phyloP scores from a whole-genome alignment of 1,140 invertebrate genomes.

The Plectrocnemia conspersa region DNA sequence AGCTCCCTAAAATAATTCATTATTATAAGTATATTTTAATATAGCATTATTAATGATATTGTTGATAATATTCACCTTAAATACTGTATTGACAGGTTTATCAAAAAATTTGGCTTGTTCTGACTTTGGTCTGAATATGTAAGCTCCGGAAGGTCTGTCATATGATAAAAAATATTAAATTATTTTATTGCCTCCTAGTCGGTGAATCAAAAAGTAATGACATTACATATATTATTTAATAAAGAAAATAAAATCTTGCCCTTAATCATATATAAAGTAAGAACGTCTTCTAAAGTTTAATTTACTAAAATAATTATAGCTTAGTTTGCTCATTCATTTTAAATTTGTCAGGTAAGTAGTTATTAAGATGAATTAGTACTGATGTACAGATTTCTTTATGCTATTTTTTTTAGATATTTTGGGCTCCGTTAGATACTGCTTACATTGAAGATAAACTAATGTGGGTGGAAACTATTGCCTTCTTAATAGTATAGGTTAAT shows the following conservation, averaged over 20 bases:
- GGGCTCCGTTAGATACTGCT: too few species aligned
- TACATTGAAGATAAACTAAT: too few species aligned
- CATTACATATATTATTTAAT: background rate
- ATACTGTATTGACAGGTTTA: conserved; percentile 43
- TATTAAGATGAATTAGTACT: too few species aligned
- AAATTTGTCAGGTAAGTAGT: too few species aligned
- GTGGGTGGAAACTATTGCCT: too few species aligned
- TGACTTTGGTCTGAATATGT: conserved; percentile 75
- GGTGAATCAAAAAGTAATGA: background rate
- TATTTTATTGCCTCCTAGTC: too few species aligned
- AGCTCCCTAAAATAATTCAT: conserved; percentile 49
- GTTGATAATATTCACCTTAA: background rate
- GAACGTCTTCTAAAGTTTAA: background rate
- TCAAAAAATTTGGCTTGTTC: conserved; percentile 35
- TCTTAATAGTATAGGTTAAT: too few species aligned
- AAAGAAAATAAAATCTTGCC: too few species aligned
- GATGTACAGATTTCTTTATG: too few species aligned
- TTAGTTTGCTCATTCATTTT: too few species aligned
- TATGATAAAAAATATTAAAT: background rate
- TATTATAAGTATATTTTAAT: background rate
- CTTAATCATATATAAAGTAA: background rate
- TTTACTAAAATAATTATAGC: background rate
- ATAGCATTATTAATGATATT: background rate
- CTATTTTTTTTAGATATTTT: too few species aligned
- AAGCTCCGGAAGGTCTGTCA: conserved; percentile 71